Evolutionary conservation across 2,797 vertebrate genomes (phyloP).

Genomic region (Crenuchus spilurus): DNA sequence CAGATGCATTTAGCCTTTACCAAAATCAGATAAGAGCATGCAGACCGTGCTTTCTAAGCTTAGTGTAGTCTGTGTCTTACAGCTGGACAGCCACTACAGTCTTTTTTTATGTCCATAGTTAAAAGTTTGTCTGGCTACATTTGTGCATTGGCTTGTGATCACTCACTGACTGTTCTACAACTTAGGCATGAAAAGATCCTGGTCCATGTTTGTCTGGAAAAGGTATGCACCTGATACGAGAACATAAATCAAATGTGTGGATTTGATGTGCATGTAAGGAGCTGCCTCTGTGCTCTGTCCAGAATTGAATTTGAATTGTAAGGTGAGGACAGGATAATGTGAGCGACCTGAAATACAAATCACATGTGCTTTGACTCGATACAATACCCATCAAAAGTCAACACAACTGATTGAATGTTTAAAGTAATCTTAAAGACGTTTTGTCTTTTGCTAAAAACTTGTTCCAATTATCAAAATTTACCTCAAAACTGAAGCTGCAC

Average conservation of each 20-base stretch:
- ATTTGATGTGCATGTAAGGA: not conserved
- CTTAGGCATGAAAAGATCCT: not conserved
- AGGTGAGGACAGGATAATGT: not conserved
- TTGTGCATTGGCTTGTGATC: not conserved
- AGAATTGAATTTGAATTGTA: not conserved
- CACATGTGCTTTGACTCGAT: not conserved
- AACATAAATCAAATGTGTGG: not conserved
- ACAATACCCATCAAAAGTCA: no score
- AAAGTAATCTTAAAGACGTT: no score
- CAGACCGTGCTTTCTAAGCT: not conserved
- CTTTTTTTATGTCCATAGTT: not conserved
- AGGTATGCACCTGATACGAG: not conserved
- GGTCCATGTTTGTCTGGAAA: not conserved
- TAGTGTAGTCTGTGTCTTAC: not conserved
- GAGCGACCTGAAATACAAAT: not conserved
- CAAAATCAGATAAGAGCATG: not conserved
- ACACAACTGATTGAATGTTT: no score
- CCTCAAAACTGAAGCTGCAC: no score
- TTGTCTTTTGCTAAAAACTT: no score
- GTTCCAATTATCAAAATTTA: no score
- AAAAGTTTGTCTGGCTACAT: not conserved
- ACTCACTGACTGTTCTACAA: not conserved
- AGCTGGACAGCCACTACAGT: not conserved
- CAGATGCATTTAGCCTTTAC: not conserved
- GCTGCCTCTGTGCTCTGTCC: not conserved